Evolutionary conservation across 2,888 invertebrate species (phyloP), one percentile per base, ranked within the genome.

Genomic region (Troilus luridus): DNA sequence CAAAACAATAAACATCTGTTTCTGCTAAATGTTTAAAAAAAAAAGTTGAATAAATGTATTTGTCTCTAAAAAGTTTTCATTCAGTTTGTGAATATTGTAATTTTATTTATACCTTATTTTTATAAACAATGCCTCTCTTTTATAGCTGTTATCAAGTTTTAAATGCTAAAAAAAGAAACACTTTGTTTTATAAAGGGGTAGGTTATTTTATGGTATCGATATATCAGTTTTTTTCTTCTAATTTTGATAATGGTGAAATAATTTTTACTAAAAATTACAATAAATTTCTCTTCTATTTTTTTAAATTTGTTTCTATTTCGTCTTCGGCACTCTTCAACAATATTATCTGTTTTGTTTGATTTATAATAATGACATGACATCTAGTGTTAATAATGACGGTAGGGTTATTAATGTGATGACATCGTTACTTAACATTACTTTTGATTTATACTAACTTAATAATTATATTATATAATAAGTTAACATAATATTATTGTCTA

Each of bases 71-170:
- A 56, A 85, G 85, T 85, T 85, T 54, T 54, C 85, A 85, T 85
- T 85, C 56, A n/a, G 56, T 58, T 77, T 85, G 56, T 85, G 85
- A n/a, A 85, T 85, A 56, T 85, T n/a, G 1, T 58, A 85, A 56
- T 85, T 85, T 85, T 85, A 85, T 85, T 85, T 56, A 77, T 77
- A 77, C 7, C 58, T 58, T 85, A 56, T 56, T 77, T 85, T 85
- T n/a, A 58, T 24, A 41, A 41, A 41, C 41, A 56, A 85, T 85
- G 85, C 56, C 85, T 85, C 85, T 85, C 14, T 56, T 85, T 6
- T 85, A 85, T 85, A n/a, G 85, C 85, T 58, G 85, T 85, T 85
- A 85, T 85, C 85, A 85, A 85, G 56, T 85, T 85, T 85, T 85
- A 85, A 85, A n/a, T 58, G n/a, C 85, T 58, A 85, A 85, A 58